phyloP scores from a whole-genome alignment of 2,888 invertebrate genomes.

The Metacarcinus magister region DNA sequence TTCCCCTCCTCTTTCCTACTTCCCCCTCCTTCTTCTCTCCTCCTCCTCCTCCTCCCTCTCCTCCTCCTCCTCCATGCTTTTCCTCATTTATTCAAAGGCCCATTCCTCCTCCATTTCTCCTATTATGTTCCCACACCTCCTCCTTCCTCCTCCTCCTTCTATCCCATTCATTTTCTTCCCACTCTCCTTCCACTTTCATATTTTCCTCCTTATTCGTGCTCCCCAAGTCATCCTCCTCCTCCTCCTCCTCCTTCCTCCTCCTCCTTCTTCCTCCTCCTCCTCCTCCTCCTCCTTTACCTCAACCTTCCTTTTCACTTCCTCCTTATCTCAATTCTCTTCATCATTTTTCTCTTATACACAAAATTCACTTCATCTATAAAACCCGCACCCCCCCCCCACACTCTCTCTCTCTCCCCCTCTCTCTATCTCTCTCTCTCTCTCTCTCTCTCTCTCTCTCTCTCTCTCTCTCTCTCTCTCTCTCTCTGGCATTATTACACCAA shows the following conservation, averaged over 20 bases:
- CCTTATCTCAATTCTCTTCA: neutral
- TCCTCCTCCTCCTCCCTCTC: neutral
- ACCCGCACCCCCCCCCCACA: neutral
- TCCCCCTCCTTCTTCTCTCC: neutral
- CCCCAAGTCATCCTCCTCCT: neutral
- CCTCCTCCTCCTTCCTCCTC: neutral
- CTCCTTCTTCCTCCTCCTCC: constrained; percentile 5
- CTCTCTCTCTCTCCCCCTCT: neutral
- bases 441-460: too few relatives aligned
- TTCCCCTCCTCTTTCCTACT: too few relatives aligned
- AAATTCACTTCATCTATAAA: neutral
- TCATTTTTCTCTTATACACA: neutral
- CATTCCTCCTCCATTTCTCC: too few relatives aligned
- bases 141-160: too few relatives aligned
- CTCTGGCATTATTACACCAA: too few relatives aligned
- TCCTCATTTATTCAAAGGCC: too few relatives aligned
- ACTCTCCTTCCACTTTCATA: too few relatives aligned
- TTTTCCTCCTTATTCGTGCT: too few relatives aligned
- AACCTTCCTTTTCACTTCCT: neutral
- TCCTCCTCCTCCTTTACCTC: neutral
- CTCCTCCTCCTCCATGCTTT: neutral
- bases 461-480: too few relatives aligned
- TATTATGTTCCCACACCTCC: too few relatives aligned
- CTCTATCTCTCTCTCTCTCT: neutral
- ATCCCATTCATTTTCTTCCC: too few relatives aligned